These are phyloP conservation scores for Crypturellus tataupa DNA, from an alignment of 2,797 vertebrate species.

Conservation along the genomic window DNA sequence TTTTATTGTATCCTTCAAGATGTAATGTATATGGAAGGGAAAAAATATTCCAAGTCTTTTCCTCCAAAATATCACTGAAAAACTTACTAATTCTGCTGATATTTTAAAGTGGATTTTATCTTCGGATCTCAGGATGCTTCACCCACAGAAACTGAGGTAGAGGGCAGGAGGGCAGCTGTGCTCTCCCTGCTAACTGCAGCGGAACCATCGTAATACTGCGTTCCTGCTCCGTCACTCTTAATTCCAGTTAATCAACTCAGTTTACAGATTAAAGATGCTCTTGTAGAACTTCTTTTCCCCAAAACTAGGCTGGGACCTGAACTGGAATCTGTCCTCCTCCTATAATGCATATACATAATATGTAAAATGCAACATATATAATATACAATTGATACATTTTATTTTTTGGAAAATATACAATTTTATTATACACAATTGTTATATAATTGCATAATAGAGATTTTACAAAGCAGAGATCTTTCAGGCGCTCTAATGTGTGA, in stretches of 20 bases:
- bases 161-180: constrained; percentile 2
- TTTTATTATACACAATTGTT: neutral
- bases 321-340: neutral
- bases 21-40: neutral
- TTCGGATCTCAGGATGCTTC: neutral
- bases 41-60: neutral
- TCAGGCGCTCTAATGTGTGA: neutral
- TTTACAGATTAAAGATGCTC: neutral
- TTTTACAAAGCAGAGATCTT: neutral
- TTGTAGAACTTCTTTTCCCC: neutral
- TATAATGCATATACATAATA: neutral
- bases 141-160: constrained; percentile 30
- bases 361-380: neutral
- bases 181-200: neutral
- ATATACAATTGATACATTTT: neutral
- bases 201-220: fast-evolving
- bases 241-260: constrained; percentile 4
- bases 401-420: neutral
- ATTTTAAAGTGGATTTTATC: neutral
- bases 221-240: fast-evolving
- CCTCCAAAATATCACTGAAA: neutral
- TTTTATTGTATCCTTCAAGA: neutral
- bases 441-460: neutral
- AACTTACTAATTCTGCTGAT: neutral
- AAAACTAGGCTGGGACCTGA: neutral